Conservation (phyloP, 1,140 invertebrate species). For the Colletes gigas region DNA sequence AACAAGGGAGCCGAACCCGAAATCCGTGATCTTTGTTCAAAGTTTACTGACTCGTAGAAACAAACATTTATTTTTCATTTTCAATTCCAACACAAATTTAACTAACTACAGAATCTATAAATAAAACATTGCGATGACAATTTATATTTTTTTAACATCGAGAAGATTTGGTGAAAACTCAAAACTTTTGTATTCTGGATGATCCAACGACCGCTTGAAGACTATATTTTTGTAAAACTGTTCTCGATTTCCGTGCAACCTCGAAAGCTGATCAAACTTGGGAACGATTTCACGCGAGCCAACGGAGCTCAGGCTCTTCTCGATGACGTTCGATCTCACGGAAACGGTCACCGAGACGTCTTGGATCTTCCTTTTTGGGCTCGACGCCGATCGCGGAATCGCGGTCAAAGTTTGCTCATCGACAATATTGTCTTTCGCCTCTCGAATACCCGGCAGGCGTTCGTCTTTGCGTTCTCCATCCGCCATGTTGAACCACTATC, state of each 20-base stretch:
- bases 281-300: background rate
- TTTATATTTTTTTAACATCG: too few relatives aligned
- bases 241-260: too few relatives aligned
- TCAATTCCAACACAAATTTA: too few relatives aligned
- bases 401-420: slow-evolving; percentile 47
- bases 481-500: slow-evolving; percentile 63
- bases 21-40: background rate
- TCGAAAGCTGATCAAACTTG: background rate
- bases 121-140: too few relatives aligned
- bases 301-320: background rate
- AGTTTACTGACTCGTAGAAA: background rate
- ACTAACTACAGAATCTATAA: too few relatives aligned
- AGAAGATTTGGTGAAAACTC: too few relatives aligned
- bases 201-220: too few relatives aligned
- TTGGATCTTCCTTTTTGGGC: slow-evolving; percentile 22
- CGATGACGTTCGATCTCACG: background rate
- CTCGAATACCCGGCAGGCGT: slow-evolving; percentile 28
- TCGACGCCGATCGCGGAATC: slow-evolving; percentile 41
- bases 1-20: slow-evolving; percentile 12
- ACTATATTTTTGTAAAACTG: too few relatives aligned
- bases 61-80: too few relatives aligned
- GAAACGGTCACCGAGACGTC: background rate
- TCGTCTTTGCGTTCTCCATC: slow-evolving; percentile 51
- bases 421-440: slow-evolving; percentile 51
- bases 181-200: too few relatives aligned